Conservation (phyloP, 2,888 invertebrate genomes). For the Chaetogeoica ovagalla region DNA sequence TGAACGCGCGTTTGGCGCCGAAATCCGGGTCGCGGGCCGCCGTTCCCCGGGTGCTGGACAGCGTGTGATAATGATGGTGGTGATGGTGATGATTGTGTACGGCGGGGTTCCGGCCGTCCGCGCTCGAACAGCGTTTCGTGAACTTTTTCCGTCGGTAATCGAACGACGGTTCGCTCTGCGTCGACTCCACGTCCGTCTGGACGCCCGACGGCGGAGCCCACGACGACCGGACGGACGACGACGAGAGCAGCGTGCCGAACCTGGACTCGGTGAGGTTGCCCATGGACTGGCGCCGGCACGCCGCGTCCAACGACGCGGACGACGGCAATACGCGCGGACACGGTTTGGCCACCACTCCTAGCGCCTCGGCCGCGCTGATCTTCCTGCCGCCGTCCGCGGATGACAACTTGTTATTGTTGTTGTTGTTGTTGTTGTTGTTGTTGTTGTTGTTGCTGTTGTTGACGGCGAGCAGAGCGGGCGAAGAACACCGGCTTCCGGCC, state of each 20-base stretch:
- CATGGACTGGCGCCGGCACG: conserved; percentile 56
- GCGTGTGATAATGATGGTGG: conserved; percentile 36
- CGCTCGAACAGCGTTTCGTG: conserved; percentile 56
- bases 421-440: not conserved
- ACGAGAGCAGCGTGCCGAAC: conserved; percentile 55
- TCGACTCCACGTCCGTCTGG: conserved; percentile 56
- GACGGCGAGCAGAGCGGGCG: conserved; percentile 12
- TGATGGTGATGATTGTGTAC: conserved; percentile 54
- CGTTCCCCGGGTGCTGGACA: conserved; percentile 12
- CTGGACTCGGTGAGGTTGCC: conserved; percentile 57
- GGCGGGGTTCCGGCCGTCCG: conserved; percentile 57
- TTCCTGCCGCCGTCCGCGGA: conserved; percentile 40
- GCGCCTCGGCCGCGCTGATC: conserved; percentile 57
- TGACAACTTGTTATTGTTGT: not conserved
- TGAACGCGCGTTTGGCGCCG: conserved; percentile 46
- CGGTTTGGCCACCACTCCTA: conserved; percentile 57
- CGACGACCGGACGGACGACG: conserved; percentile 56
- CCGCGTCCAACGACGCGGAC: conserved; percentile 52
- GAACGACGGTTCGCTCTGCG: conserved; percentile 52
- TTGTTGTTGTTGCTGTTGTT: conserved; percentile 13
- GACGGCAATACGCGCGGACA: conserved; percentile 55
- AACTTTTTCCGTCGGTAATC: conserved; percentile 56
- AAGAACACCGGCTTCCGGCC: conserved; percentile 24
- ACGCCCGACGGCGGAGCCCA: conserved; percentile 55
- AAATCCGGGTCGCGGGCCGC: conserved; percentile 44